Base-by-base conservation (phyloP, 2,113 vertebrate species). In the Casuarius casuarius region DNA sequence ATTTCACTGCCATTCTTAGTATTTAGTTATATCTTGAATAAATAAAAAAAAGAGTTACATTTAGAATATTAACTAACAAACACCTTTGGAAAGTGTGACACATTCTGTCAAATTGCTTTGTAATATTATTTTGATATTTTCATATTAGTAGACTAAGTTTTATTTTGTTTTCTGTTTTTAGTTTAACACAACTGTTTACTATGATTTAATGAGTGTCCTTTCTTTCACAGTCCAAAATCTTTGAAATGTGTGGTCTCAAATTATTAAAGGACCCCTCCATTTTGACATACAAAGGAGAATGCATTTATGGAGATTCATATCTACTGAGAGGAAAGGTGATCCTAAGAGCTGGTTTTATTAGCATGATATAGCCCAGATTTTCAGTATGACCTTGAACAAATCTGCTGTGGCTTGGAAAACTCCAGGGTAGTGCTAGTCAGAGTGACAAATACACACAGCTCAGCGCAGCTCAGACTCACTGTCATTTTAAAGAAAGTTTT, bases 351-450 rank as follows among this genome's bases (percentile, higher is more conserved):
- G 40, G 0, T 35, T 92, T 85, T 76, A 35, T 82, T 46, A 29
- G 16, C 6, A 8, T 49, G 11, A 31, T 40, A 35, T 80, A 29
- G 44, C 12, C 8, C 29, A 73, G 17, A 35, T 33, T 62, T 88
- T 25, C 17, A 81, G 5, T 63, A 23, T 42, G 10, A 3, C n/a
- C 13, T 83, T 83, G 22, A 74, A 52, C 3, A 79, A 80, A 46
- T 66, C 44, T 17, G 9, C 28, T 28, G 29, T 14, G 54, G 14
- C 28, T 65, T 0, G 0, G 11, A 72, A 22, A 93, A 52, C 33
- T 88, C 10, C 7, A 33, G 0, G 0, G 6, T 25, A 46, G 31
- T 67, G 18, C 5, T 7, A 46, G 7, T 67, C 49, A 59, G 46
- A 14, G 12, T 46, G 23, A 74, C 61, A 83, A 72, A 87, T 67